A percentile compares a stretch with the other conserved stretches of the same genome.
Conservation (phyloP, 2,888 invertebrate species). For the Tenthredo distinguenda region DNA sequence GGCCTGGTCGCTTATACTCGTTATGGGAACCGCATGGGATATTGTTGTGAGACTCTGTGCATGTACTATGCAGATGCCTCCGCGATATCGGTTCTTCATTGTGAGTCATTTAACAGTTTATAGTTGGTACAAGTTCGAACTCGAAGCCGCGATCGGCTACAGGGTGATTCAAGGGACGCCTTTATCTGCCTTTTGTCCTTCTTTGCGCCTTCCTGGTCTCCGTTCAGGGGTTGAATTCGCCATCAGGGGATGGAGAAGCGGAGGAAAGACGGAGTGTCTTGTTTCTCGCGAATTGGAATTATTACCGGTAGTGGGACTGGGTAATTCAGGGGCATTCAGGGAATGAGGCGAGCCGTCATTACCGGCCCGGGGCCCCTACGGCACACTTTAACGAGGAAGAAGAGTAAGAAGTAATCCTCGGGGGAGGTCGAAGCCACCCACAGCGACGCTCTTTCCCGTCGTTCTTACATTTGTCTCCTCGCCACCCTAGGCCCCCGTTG, state of each 20-base stretch:
- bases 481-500: constrained; percentile 1
- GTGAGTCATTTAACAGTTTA: constrained; percentile 74
- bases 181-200: background rate
- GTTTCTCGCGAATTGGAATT: constrained; percentile 36
- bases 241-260: background rate
- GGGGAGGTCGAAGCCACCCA: constrained; percentile 66
- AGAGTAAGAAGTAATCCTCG: constrained; percentile 63
- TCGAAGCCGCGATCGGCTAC: constrained; percentile 44
- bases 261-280: background rate
- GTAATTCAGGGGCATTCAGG: constrained; percentile 60
- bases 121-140: constrained; percentile 61
- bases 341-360: constrained; percentile 62
- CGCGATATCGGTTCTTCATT: constrained; percentile 75
- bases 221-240: background rate
- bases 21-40: constrained; percentile 71
- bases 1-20: constrained; percentile 64
- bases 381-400: constrained; percentile 57
- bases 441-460: constrained; percentile 53
- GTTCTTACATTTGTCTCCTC: constrained; percentile 44
- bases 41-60: constrained; percentile 69
- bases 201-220: background rate
- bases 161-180: constrained; percentile 25
- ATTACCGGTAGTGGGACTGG: constrained; percentile 55
- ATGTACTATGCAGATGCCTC: constrained; percentile 76
- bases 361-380: constrained; percentile 52